Evolutionary conservation across 2,113 vertebrate species (phyloP).

Genomic region (Vulpes lagopus): DNA sequence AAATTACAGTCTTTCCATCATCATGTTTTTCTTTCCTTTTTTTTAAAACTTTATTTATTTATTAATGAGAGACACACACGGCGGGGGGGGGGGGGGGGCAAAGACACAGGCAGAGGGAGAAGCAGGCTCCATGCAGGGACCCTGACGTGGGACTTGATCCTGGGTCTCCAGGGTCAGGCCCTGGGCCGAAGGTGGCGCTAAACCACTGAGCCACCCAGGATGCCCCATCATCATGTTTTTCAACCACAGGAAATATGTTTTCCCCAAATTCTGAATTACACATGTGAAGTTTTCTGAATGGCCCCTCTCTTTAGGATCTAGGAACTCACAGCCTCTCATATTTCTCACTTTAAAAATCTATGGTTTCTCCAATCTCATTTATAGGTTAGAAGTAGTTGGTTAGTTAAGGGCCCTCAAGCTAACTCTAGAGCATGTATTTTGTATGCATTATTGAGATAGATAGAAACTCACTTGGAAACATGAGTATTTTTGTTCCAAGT

Average conservation of each 20-base stretch:
- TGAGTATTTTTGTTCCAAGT: neutral
- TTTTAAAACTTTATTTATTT: no score
- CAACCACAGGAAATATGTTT: neutral
- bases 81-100: rapidly evolving
- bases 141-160: no score
- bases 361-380: neutral
- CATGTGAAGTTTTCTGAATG: neutral
- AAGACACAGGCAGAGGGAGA: no score
- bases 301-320: neutral
- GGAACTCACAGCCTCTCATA: neutral
- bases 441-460: neutral
- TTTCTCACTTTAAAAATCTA: neutral
- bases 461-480: neutral
- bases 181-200: no score
- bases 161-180: no score
- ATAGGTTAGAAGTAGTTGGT: neutral
- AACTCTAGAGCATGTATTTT: neutral
- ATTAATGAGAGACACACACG: no score
- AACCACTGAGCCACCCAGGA: no score
- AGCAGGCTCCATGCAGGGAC: no score
- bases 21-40: neutral
- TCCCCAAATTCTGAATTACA: neutral
- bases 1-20: neutral
- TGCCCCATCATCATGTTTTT: neutral
- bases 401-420: neutral